Evolutionary conservation across 2,113 vertebrate genomes (phyloP).

Genomic region (Albula glossodonta): DNA sequence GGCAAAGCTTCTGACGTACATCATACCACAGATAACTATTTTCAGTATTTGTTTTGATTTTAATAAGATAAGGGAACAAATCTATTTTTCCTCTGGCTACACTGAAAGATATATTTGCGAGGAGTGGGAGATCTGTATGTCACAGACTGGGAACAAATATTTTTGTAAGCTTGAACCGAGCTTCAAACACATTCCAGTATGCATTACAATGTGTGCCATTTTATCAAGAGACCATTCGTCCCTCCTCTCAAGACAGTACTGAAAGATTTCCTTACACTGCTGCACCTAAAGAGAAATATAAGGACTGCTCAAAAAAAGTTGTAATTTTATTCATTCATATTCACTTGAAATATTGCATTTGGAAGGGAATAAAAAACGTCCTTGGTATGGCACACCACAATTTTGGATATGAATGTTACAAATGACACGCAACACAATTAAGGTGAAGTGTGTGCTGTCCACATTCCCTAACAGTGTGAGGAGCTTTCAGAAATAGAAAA

Average conservation of each 20-base stretch:
- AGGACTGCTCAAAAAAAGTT: slow-evolving; percentile 34
- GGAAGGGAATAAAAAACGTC: slow-evolving; percentile 36
- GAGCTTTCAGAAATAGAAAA: slow-evolving; percentile 44
- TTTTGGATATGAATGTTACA: neutral
- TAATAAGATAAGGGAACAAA: neutral
- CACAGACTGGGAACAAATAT: neutral
- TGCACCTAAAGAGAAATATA: neutral
- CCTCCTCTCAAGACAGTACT: neutral
- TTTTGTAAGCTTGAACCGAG: neutral
- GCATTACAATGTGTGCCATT: neutral
- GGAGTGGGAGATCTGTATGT: neutral
- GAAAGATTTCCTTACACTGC: neutral
- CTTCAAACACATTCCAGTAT: neutral
- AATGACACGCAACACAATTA: slow-evolving; percentile 1
- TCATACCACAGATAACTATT: neutral
- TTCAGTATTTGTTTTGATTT: neutral
- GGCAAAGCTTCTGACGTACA: neutral
- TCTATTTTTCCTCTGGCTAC: neutral
- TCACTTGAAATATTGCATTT: slow-evolving; percentile 40
- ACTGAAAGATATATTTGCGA: neutral
- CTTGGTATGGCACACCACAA: slow-evolving; percentile 42
- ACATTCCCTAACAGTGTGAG: slow-evolving; percentile 31
- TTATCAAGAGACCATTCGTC: neutral
- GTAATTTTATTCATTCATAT: slow-evolving; percentile 54
- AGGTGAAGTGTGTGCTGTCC: slow-evolving; percentile 11